Percentiles rank a stretch among this genome's conserved stretches.
Evolutionary conservation across 1,140 invertebrate genomes (phyloP).

Genomic region (Psix sp.): DNA sequence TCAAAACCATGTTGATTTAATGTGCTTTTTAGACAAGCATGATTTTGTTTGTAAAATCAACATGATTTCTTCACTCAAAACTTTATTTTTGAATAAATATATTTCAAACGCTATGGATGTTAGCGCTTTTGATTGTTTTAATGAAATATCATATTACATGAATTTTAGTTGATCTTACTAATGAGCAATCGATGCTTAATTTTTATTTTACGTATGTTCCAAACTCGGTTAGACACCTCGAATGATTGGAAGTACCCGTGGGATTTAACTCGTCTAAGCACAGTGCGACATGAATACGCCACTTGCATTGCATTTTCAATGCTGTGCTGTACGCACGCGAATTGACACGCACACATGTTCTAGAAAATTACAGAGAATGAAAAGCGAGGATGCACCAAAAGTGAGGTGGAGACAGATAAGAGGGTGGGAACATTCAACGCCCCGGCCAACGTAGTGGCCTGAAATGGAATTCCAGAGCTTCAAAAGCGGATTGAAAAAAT

Average conservation of each 20-base stretch:
- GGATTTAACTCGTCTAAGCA: slow-evolving; percentile 39
- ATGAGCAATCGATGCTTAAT: too few relatives aligned
- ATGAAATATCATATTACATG: too few relatives aligned
- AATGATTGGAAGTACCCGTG: slow-evolving; percentile 55
- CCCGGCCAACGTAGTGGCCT: slow-evolving; percentile 40
- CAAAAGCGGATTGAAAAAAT: slow-evolving; percentile 50
- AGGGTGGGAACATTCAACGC: slow-evolving; percentile 28
- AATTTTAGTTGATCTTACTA: too few relatives aligned
- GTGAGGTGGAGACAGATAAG: neutral
- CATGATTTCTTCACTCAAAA: too few relatives aligned
- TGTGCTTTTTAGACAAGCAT: too few relatives aligned
- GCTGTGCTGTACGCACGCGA: slow-evolving; percentile 38
- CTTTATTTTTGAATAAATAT: too few relatives aligned
- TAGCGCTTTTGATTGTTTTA: too few relatives aligned
- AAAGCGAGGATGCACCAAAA: slow-evolving; percentile 13
- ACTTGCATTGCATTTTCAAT: slow-evolving; percentile 44
- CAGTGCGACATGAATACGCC: slow-evolving; percentile 18
- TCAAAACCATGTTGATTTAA: too few relatives aligned
- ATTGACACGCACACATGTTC: slow-evolving; percentile 44
- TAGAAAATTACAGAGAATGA: slow-evolving; percentile 37
- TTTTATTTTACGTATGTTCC: slow-evolving; percentile 54
- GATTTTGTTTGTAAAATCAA: too few relatives aligned
- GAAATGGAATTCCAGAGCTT: slow-evolving; percentile 49
- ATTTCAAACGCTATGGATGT: too few relatives aligned
- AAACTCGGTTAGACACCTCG: slow-evolving; percentile 52